Evolutionary conservation across 2,113 vertebrate species (phyloP).

Genomic region (Dipodomys ordii): DNA sequence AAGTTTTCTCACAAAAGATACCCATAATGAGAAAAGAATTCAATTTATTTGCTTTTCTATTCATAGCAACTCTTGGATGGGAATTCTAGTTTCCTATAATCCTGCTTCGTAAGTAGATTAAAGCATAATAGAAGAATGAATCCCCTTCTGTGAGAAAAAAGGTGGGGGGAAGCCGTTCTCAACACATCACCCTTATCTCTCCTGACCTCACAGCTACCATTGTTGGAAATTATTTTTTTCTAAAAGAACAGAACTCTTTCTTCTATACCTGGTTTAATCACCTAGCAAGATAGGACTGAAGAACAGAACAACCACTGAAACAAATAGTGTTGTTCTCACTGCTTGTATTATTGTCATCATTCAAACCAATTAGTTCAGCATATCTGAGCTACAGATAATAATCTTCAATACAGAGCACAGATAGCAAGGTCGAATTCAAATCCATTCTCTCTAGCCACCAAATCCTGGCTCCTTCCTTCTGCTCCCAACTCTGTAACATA

Average conservation of each 20-base stretch:
- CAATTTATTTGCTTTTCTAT: constrained; percentile 13
- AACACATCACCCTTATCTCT: background rate
- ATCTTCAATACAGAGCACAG: background rate
- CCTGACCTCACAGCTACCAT: background rate
- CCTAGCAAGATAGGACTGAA: constrained; percentile 24
- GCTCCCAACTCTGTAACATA: background rate
- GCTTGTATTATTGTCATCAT: background rate
- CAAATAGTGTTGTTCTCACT: background rate
- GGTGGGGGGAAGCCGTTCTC: background rate
- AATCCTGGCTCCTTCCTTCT: background rate
- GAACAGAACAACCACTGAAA: background rate
- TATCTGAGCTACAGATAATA: background rate
- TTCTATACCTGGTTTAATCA: background rate
- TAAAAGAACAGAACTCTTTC: background rate
- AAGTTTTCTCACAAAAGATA: constrained; percentile 12
- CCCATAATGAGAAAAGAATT: constrained; percentile 28
- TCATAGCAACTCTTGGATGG: background rate
- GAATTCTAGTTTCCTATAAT: constrained; percentile 42
- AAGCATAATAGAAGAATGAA: background rate
- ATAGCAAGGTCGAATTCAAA: background rate
- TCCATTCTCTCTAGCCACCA: background rate
- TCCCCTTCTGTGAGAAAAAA: background rate
- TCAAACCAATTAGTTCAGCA: background rate
- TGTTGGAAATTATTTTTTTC: background rate
- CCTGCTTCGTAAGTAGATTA: constrained; percentile 36